Evolutionary conservation across 2,797 vertebrate genomes (phyloP), one percentile per base, ranked within the genome.

Genomic region (Epinephelus malabaricus): DNA sequence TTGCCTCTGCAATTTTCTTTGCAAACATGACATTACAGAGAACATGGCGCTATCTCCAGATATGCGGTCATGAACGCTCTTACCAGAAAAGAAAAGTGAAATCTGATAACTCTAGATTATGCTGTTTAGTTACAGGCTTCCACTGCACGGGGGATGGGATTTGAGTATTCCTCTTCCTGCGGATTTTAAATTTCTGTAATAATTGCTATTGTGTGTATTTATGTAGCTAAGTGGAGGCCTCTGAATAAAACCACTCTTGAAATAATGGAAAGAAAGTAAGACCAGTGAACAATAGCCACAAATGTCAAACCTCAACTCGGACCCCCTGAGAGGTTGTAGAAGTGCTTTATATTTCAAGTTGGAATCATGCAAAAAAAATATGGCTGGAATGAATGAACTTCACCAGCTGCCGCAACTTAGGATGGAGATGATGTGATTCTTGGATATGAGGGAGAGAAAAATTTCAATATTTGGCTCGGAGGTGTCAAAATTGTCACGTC

Each of bases 1-100:
- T 84, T 82, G 70, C 51, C 78, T 86, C 83, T 92, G 84, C 86
- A 88, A 92, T 92, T 93, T 88, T 84, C 83, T 86, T 86, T 73
- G 54, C 89, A 89, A 90, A 87, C 73, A 87, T 84, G 73, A 89
- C 82, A 89, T 92, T 89, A 87, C 58, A 86, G 76, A 76, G 56
- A 92, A 81, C 86, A 80, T 43, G 60, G 66, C 50, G 45, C 59
- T 82, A 90, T 90, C 89, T 89, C 77, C 79, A 90, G 85, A 88
- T 85, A 72, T 92, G 88, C 1, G 79, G 86, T 81, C 43, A 12
- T 69, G 59, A 69, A 51, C 34, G 77, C 82, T 86, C 59, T 84
- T 81, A 82, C 66, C 72, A 87, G 81, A 83, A 84, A 87, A 85
- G 73, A 78, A 84, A 85, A 72, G 82, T 72, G 79, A 92, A 93